Conservation (phyloP, 2,888 invertebrate species). For the Drosophila fungiperda region DNA sequence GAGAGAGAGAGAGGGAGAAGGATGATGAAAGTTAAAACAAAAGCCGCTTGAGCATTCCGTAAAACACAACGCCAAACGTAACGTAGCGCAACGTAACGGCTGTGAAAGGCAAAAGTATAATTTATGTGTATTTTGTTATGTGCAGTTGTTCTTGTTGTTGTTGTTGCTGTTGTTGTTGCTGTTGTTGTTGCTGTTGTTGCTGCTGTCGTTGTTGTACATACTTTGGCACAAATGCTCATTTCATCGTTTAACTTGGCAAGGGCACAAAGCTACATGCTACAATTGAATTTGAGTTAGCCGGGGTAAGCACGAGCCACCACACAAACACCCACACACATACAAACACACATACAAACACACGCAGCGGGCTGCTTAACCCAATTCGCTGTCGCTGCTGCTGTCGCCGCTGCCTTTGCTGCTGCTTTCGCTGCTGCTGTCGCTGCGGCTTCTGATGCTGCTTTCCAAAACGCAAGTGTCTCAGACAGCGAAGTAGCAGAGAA, state of each 20-base stretch:
- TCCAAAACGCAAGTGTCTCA: constrained; percentile 61
- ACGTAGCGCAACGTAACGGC: constrained; percentile 77
- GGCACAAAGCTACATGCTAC: constrained; percentile 72
- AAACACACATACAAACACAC: constrained; percentile 21
- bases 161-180: constrained; percentile 24
- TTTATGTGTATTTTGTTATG: constrained; percentile 73
- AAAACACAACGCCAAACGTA: constrained; percentile 59
- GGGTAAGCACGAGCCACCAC: constrained; percentile 48
- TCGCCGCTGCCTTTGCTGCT: background rate
- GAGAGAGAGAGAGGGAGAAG: constrained; percentile 1
- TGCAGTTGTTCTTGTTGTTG: constrained; percentile 10
- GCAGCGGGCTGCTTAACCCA: constrained; percentile 74
- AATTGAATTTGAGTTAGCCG: constrained; percentile 75
- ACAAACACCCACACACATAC: constrained; percentile 20
- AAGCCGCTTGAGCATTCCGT: constrained; percentile 47
- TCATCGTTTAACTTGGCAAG: constrained; percentile 77
- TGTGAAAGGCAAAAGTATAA: constrained; percentile 68
- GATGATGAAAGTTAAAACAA: constrained; percentile 39
- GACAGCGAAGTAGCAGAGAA: constrained; percentile 36
- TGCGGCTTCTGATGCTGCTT: background rate
- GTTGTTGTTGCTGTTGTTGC: constrained; percentile 9
- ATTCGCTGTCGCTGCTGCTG: constrained; percentile 51
- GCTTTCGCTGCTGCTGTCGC: background rate
- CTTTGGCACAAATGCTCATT: constrained; percentile 74
- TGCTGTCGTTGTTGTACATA: constrained; percentile 45